phyloP scores from a whole-genome alignment of 2,797 vertebrate genomes.

The Oryzias sinensis region DNA sequence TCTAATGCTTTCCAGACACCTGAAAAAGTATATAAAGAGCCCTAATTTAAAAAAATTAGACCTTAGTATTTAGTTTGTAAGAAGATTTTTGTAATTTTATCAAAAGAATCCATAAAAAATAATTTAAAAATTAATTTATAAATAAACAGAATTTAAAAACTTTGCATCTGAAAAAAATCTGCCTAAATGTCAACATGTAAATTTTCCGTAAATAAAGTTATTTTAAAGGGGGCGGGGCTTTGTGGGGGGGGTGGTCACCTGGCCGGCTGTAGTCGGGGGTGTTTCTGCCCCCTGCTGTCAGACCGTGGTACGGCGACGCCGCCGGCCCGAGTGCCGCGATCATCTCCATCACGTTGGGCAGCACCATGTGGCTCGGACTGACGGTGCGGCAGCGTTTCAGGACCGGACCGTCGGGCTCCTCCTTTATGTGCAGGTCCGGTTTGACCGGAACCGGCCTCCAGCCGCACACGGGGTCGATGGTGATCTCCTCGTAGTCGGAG shows the following conservation, averaged over 20 bases:
- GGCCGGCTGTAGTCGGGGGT: constrained; percentile 81
- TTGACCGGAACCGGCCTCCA: constrained; percentile 95
- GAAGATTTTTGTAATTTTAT: no score
- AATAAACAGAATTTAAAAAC: no score
- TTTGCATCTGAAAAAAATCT: no score
- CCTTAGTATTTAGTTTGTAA: no score
- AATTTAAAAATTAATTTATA: no score
- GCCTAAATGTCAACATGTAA: no score
- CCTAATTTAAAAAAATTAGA: no score
- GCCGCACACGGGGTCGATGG: constrained; percentile 93
- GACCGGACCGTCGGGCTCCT: constrained; percentile 88
- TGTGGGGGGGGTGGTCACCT: constrained; percentile 62
- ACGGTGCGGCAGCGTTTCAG: constrained; percentile 92
- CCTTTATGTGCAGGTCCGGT: constrained; percentile 90
- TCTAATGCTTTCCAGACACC: no score
- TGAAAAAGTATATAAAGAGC: no score
- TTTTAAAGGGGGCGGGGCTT: no score
- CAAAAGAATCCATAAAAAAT: no score
- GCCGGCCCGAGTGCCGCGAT: constrained; percentile 89
- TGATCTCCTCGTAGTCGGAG: constrained; percentile 95
- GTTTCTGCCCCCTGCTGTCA: constrained; percentile 74
- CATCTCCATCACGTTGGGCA: constrained; percentile 97
- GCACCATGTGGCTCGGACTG: constrained; percentile 91
- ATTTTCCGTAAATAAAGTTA: no score
- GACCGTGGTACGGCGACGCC: constrained; percentile 79